These are phyloP conservation scores for Seriola rivoliana DNA, from an alignment of 2,113 vertebrate species.

Conservation along the genomic window DNA sequence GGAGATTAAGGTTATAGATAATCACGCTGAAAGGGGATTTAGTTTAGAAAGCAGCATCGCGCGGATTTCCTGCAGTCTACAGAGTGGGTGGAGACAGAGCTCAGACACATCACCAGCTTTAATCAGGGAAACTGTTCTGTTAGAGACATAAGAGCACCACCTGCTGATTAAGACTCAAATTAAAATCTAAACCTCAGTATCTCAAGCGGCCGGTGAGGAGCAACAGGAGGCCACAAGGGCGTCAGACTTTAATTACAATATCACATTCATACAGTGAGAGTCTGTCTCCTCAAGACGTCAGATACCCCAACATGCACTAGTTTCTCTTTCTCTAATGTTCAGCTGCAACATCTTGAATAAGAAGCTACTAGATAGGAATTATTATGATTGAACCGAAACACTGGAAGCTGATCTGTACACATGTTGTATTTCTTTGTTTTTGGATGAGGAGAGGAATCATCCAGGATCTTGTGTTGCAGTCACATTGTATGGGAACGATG, in stretches of 20 bases:
- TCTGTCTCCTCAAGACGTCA: no score
- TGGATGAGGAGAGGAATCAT: constrained; percentile 29
- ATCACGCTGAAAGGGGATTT: constrained; percentile 76
- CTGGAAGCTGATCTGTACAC: no score
- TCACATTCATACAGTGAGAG: background rate
- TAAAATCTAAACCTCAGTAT: background rate
- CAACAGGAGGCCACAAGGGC: constrained; percentile 4
- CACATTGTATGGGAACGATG: background rate
- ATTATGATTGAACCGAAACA: no score
- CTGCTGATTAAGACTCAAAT: constrained; percentile 47
- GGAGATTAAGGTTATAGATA: constrained; percentile 76
- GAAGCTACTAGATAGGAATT: no score
- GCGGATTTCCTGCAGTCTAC: background rate
- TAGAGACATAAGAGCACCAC: constrained; percentile 35
- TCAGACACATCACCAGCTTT: constrained; percentile 15
- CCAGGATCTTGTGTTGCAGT: constrained; percentile 4
- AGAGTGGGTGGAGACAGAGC: constrained; percentile 9
- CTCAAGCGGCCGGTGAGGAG: background rate
- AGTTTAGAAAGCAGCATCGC: constrained; percentile 38
- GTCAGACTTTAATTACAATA: background rate
- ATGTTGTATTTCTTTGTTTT: background rate
- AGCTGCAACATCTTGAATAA: no score
- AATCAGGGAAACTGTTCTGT: constrained; percentile 26
- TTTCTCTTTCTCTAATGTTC: no score
- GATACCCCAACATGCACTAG: no score